Conservation (phyloP, 1,140 invertebrate species). For the Aphaenogaster rudis region DNA sequence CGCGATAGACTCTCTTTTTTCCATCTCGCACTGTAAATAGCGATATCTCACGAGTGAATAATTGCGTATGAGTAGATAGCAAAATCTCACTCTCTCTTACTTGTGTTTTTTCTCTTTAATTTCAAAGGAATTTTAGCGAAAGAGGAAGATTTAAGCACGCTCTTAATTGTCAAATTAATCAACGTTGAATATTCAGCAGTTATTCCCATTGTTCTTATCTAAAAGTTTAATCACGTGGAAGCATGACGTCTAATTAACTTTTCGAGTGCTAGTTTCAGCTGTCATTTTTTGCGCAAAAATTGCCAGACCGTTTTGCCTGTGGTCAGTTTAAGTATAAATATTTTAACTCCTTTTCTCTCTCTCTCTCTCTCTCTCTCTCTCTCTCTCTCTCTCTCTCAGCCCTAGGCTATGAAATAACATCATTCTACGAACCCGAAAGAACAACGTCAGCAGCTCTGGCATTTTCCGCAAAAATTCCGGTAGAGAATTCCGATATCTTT, state of each 20-base stretch:
- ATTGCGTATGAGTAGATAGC: slow-evolving; percentile 28
- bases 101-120: slow-evolving; percentile 13
- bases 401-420: slow-evolving; percentile 42
- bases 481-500: slow-evolving; percentile 31
- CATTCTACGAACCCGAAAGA: slow-evolving; percentile 27
- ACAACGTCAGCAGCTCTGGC: slow-evolving; percentile 16
- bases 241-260: slow-evolving; percentile 48
- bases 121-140: neutral
- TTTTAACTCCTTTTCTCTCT: neutral
- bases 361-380: neutral
- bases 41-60: slow-evolving; percentile 42
- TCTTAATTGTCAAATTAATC: slow-evolving; percentile 47
- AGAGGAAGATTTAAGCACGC: neutral
- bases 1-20: slow-evolving; percentile 19
- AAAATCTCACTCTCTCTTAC: slow-evolving; percentile 2
- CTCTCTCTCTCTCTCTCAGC: neutral
- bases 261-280: neutral
- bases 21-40: neutral
- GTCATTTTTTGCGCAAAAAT: slow-evolving; percentile 6
- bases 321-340: slow-evolving; percentile 47
- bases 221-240: slow-evolving; percentile 15
- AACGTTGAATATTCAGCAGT: neutral
- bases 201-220: slow-evolving; percentile 12
- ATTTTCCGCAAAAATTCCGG: slow-evolving; percentile 51
- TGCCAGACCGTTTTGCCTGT: neutral